phyloP scores from a whole-genome alignment of 2,888 invertebrate genomes.

The Hirtodrosophila alboralis region DNA sequence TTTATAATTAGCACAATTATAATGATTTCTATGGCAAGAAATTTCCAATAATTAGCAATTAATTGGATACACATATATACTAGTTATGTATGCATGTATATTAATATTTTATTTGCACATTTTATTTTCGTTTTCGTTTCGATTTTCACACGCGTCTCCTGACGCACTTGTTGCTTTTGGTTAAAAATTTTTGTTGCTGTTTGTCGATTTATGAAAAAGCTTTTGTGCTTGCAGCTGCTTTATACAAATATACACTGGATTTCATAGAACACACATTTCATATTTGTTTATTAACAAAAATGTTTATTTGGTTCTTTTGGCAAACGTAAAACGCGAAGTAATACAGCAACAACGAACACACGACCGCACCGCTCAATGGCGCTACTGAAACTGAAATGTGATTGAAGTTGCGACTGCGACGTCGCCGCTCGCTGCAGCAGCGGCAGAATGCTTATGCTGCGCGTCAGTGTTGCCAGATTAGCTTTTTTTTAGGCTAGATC shows the following conservation, averaged over 20 bases:
- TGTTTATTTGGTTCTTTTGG: slow-evolving; percentile 26
- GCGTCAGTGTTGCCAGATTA: too few species aligned
- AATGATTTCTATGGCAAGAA: slow-evolving; percentile 43
- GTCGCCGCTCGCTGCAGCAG: slow-evolving; percentile 13
- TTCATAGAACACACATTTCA: slow-evolving; percentile 14
- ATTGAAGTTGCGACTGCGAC: slow-evolving; percentile 32
- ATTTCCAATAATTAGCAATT: slow-evolving; percentile 50
- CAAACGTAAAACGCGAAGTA: slow-evolving; percentile 27
- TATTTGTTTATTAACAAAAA: slow-evolving; percentile 46
- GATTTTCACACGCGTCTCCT: slow-evolving; percentile 43
- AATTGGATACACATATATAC: slow-evolving; percentile 30
- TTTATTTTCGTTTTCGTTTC: slow-evolving; percentile 51
- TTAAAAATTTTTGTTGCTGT: neutral
- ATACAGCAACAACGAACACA: slow-evolving; percentile 38
- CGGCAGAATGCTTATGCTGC: too few species aligned
- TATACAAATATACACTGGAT: slow-evolving; percentile 15
- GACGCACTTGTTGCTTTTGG: slow-evolving; percentile 58
- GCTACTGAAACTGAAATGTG: slow-evolving; percentile 77
- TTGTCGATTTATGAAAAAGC: slow-evolving; percentile 11
- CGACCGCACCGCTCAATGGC: slow-evolving; percentile 69
- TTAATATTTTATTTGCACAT: slow-evolving; percentile 37
- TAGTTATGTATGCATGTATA: slow-evolving; percentile 3
- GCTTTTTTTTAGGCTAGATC: too few species aligned
- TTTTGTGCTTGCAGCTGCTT: slow-evolving; percentile 10
- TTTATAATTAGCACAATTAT: slow-evolving; percentile 53